Evolutionary conservation across 2,113 vertebrate genomes (phyloP), one percentile per base, ranked within the genome.

Genomic region (Myrmecophaga tridactyla): DNA sequence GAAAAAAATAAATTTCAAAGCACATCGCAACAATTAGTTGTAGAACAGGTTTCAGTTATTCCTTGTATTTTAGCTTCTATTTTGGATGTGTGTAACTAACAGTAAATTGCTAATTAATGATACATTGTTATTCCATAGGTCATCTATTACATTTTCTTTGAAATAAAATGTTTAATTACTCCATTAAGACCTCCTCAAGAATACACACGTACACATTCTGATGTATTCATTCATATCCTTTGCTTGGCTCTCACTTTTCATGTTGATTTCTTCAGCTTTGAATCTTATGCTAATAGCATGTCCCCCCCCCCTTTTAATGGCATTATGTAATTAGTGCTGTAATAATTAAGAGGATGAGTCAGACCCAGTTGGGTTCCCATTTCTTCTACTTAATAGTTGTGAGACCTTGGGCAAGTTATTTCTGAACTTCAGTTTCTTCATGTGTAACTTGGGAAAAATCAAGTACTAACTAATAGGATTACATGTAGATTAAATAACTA

Each of bases 91-190:
- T 62, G 60, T 85, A 75, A 94, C 88, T 9, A 94, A 65, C 84
- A 53, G 46, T 43, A 78, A 84, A 72, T 90, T 51, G 77, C 84
- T 86, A 6, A 60, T 34, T 43, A 97, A 63, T 92, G 53, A 25
- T 46, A 89, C 83, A 27, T 92, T 27, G 63, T 69, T 89, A 3
- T 78, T 90, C 82, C 56, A 48, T 89, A 27, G 87, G 48, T 90
- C 83, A 58, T 39, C 25, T 41, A 7, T 70, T 85, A 1, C 18
- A 4, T 51, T 89, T 96, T 63, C 95, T 25, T 91, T 89, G 83
- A 96, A 93, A 75, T 41, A 53, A 48, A 75, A 15, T 58, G 7
- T 67, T 89, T 94, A 3, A 14, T 43, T 53, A 0, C 17, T 43
- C 85, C n/a, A 0, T 29, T 1, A 34, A 46, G 46, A 21, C 70